Evolutionary conservation across 1,140 invertebrate species (phyloP).

Genomic region (Nebria ingens): DNA sequence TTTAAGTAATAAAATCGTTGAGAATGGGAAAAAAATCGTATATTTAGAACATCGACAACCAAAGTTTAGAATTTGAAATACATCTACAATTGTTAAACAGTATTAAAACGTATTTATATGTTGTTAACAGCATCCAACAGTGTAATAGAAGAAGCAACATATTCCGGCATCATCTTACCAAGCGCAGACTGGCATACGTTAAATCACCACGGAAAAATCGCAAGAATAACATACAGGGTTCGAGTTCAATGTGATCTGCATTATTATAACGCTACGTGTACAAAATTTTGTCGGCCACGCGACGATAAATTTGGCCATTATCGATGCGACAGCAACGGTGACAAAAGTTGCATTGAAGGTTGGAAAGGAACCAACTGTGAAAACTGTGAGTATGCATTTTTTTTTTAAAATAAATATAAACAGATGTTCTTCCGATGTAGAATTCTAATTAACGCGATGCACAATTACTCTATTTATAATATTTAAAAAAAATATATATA

Average conservation of each 20-base stretch:
- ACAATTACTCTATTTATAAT: too few species aligned
- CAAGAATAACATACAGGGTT: slow-evolving; percentile 74
- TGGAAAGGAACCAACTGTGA: slow-evolving; percentile 92
- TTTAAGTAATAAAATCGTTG: too few species aligned
- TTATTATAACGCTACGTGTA: slow-evolving; percentile 92
- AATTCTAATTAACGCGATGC: slow-evolving; percentile 11
- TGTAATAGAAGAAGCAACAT: slow-evolving; percentile 78
- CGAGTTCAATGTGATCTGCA: slow-evolving; percentile 81
- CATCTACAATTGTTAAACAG: too few species aligned
- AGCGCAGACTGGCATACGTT: slow-evolving; percentile 84
- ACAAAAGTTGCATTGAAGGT: slow-evolving; percentile 83
- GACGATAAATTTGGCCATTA: slow-evolving; percentile 94
- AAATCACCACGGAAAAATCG: slow-evolving; percentile 62
- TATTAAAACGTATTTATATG: slow-evolving; percentile 1
- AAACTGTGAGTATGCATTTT: slow-evolving; percentile 50
- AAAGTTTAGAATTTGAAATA: too few species aligned
- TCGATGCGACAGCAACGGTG: slow-evolving; percentile 75
- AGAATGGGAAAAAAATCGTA: too few species aligned
- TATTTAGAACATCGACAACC: too few species aligned
- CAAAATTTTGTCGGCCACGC: slow-evolving; percentile 80
- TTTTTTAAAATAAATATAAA: background rate
- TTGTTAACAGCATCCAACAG: slow-evolving; percentile 46
- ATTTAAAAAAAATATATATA: too few species aligned
- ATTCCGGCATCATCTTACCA: slow-evolving; percentile 81
- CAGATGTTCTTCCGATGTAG: background rate